Base-by-base conservation (phyloP, 1,140 invertebrate species). In the Planococcus citri region DNA sequence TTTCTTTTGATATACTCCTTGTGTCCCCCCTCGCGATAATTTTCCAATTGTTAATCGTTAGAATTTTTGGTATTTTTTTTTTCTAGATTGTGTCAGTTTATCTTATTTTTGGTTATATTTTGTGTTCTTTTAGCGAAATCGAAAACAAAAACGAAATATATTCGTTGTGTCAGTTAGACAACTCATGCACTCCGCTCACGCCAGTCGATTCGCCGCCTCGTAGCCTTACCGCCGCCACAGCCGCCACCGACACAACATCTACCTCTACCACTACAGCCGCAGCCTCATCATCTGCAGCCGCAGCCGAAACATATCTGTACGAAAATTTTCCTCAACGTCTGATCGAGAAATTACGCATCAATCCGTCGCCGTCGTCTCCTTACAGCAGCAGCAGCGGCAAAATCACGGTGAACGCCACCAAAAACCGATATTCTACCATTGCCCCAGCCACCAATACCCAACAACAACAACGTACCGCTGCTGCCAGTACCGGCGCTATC, bases 71-170 rank as follows among this genome's bases (percentile, higher is more conserved):
- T 33, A 12, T 33, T 33, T 33, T 33, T 33, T 33, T 33, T 33
- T 33, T 12, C 68, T 33, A 33, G 17, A 6, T 60, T 24, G 3
- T 1, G 33, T 41, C 41, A 17, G 17, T 64, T 25, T 64, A 10
- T 58, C 27, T 64, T 14, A 25, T 25, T 22, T 24, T 4, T 14
- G 60, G 17, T 17, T 33, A 33, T 33, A 12, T 33, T 33, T 33
- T 33, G 12, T 71, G 9, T 22, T 64, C 68, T 86, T 86, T 73
- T 85, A 94, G 92, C 86, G 90, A 86, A 77, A 84, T 94, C 79
- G 90, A 94, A 83, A 86, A 87, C 80, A 83, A 88, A 81, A 83
- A 91, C 85, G 87, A 92, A 79, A 86, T 95, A 75, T 88, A 92
- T 78, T 91, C 90, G 75, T 82, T 84, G 78, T 85, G 84, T 78